Evolutionary conservation across 2,113 vertebrate genomes (phyloP).

Genomic region (Sisor rabdophorus): DNA sequence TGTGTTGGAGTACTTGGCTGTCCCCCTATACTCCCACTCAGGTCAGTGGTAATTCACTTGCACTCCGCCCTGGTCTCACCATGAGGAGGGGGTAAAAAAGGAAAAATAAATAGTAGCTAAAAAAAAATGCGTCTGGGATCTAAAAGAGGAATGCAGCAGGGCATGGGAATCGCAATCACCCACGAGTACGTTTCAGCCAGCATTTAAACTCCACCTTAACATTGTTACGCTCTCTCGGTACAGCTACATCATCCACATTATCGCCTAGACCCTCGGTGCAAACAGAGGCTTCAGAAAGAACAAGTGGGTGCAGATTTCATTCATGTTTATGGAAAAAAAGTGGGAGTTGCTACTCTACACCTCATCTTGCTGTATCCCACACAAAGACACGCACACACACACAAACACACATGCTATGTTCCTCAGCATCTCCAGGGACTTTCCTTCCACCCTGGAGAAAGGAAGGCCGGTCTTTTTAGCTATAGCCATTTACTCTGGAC

Average conservation of each 20-base stretch:
- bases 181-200: constrained; percentile 77
- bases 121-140: constrained; percentile 76
- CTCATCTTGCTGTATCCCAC: not conserved
- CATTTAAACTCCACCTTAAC: constrained; percentile 79
- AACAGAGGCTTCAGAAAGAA: constrained; percentile 73
- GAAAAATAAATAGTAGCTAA: constrained; percentile 63
- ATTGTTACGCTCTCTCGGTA: constrained; percentile 50
- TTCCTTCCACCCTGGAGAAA: constrained; percentile 64
- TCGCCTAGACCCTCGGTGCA: constrained; percentile 72
- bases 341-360: constrained; percentile 51
- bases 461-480: constrained; percentile 64
- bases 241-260: constrained; percentile 60
- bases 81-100: constrained; percentile 45
- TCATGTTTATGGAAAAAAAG: constrained; percentile 56
- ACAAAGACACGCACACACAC: constrained; percentile 21
- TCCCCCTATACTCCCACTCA: constrained; percentile 76
- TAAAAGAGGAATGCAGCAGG: constrained; percentile 79
- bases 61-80: constrained; percentile 83
- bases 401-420: constrained; percentile 27
- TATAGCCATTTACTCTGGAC: constrained; percentile 64
- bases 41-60: constrained; percentile 83
- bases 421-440: constrained; percentile 48
- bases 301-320: constrained; percentile 67
- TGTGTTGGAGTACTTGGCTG: constrained; percentile 62
- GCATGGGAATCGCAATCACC: constrained; percentile 84